These are phyloP conservation scores for Eptatretus atami DNA, from an alignment of 2,797 vertebrate species.

Conservation along the genomic window DNA sequence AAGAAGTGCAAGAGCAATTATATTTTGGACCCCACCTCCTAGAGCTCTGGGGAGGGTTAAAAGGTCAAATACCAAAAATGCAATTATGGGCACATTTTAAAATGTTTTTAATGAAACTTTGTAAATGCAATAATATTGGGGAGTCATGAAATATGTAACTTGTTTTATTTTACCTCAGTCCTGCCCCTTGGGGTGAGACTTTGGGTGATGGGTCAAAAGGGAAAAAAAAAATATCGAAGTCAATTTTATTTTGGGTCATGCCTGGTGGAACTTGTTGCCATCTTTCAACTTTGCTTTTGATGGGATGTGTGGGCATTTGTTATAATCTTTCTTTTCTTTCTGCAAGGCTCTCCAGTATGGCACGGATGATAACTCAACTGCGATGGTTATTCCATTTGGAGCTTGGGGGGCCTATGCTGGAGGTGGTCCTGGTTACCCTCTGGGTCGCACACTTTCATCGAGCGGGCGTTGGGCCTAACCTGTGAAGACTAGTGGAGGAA, in stretches of 20 bases:
- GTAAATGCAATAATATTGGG: too few relatives aligned
- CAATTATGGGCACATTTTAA: too few relatives aligned
- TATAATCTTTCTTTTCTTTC: background rate
- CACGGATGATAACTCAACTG: slow-evolving; percentile 66
- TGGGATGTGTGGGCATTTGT: background rate
- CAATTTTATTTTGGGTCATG: background rate
- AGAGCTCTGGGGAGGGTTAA: too few relatives aligned
- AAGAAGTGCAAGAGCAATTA: too few relatives aligned
- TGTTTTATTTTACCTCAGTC: too few relatives aligned
- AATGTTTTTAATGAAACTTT: too few relatives aligned
- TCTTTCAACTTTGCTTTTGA: too few relatives aligned
- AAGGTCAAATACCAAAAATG: too few relatives aligned
- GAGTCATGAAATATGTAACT: too few relatives aligned
- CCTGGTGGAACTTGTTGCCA: too few relatives aligned
- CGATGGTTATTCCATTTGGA: slow-evolving; percentile 63
- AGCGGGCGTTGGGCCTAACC: slow-evolving; percentile 63
- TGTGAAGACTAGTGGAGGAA: too few relatives aligned
- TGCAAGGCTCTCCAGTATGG: slow-evolving; percentile 60
- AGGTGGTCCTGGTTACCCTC: slow-evolving; percentile 43
- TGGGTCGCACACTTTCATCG: slow-evolving; percentile 69
- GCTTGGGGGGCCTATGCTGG: slow-evolving; percentile 75
- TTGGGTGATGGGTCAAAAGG: background rate
- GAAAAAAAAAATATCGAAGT: background rate
- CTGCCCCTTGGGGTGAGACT: background rate
- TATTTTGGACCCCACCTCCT: background rate